Percentiles rank a stretch among this genome's conserved stretches.
Conservation (phyloP, 2,797 vertebrate species). For the Mus spretus region DNA sequence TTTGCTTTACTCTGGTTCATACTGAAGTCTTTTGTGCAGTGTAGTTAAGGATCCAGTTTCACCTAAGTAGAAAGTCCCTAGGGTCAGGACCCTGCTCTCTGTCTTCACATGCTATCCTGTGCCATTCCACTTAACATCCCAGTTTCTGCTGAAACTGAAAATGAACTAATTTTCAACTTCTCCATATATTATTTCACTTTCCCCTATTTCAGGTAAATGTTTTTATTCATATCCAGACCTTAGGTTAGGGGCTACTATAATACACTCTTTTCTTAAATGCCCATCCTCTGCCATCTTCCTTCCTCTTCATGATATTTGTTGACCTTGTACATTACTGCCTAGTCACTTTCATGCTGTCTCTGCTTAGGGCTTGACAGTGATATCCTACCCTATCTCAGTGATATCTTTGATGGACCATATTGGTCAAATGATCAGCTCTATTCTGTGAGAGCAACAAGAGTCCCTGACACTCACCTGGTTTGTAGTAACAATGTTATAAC, state of each 20-base stretch:
- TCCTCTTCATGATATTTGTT: background rate
- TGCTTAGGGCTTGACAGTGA: background rate
- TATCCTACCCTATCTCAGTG: background rate
- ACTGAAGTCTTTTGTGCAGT: background rate
- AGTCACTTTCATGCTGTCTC: background rate
- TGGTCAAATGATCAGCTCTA: background rate
- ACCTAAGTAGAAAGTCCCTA: background rate
- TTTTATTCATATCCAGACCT: background rate
- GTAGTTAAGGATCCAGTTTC: background rate
- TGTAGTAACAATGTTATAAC: background rate
- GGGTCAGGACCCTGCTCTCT: background rate
- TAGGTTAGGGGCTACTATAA: background rate
- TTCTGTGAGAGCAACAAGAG: background rate
- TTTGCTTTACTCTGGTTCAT: background rate
- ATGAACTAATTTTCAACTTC: background rate
- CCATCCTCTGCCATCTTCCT: background rate
- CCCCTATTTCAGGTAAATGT: background rate
- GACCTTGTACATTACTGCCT: background rate
- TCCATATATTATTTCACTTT: background rate
- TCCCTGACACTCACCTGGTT: background rate
- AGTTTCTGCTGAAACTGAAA: background rate
- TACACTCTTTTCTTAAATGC: background rate
- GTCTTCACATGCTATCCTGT: background rate
- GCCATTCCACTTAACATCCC: background rate
- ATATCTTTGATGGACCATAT: background rate